phyloP scores from a whole-genome alignment of 2,888 invertebrate genomes.

The Dasysyrphus tricinctus region DNA sequence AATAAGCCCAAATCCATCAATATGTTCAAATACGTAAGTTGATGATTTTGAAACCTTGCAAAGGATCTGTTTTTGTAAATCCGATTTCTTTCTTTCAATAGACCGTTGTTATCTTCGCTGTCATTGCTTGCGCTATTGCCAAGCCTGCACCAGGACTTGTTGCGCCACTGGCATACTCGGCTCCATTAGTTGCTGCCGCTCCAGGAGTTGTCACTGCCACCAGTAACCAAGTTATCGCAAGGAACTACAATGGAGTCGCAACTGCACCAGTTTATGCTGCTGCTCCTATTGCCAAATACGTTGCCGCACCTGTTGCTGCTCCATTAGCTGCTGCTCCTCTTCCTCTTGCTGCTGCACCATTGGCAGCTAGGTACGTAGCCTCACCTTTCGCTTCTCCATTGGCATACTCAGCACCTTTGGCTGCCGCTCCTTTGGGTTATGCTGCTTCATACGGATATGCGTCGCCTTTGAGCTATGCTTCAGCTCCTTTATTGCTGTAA shows the following conservation, averaged over 20 bases:
- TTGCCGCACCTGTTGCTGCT: constrained; percentile 82
- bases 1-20: constrained; percentile 20
- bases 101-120: constrained; percentile 58
- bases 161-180: constrained; percentile 77
- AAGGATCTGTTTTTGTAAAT: neutral
- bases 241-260: constrained; percentile 79
- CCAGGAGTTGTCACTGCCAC: constrained; percentile 78
- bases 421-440: constrained; percentile 37
- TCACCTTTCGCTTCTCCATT: constrained; percentile 24
- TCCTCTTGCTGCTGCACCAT: constrained; percentile 44
- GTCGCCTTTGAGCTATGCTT: constrained; percentile 12
- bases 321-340: constrained; percentile 38
- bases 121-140: constrained; percentile 58
- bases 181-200: constrained; percentile 60
- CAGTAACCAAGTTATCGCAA: constrained; percentile 80
- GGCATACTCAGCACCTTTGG: constrained; percentile 40
- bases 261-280: constrained; percentile 85
- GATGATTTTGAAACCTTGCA: neutral
- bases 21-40: constrained; percentile 57
- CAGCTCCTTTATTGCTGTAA: constrained; percentile 30
- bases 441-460: constrained; percentile 40
- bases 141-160: constrained; percentile 71
- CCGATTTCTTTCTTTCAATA: neutral
- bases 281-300: constrained; percentile 85
- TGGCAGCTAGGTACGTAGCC: constrained; percentile 50